Percentiles rank a stretch among this genome's conserved stretches.
Conservation (phyloP, 2,797 vertebrate genomes). For the Chanos chanos region DNA sequence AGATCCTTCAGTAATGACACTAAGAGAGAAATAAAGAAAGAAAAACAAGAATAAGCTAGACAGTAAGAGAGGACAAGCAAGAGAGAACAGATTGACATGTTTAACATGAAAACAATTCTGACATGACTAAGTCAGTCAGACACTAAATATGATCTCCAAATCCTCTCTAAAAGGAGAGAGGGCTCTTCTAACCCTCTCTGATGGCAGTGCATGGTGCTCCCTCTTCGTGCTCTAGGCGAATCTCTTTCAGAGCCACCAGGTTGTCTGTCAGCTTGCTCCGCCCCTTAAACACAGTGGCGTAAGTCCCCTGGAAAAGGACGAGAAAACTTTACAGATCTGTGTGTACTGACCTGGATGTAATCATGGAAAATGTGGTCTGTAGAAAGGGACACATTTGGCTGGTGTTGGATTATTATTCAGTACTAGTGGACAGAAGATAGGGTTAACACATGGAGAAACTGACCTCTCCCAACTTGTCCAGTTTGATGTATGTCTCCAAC, state of each 20-base stretch:
- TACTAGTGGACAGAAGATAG: too few relatives aligned
- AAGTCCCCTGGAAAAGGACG: constrained; percentile 80
- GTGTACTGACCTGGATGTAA: not conserved
- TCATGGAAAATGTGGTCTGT: too few relatives aligned
- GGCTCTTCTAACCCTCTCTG: constrained; percentile 81
- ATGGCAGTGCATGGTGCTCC: constrained; percentile 97
- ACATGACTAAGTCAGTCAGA: too few relatives aligned
- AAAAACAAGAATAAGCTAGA: not conserved
- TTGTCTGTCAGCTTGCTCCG: constrained; percentile 98
- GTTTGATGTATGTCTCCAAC: constrained; percentile 98
- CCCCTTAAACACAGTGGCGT: constrained; percentile 97
- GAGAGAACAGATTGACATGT: not conserved
- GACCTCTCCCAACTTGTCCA: constrained; percentile 99
- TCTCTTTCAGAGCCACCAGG: constrained; percentile 96
- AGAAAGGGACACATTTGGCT: too few relatives aligned
- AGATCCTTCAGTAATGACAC: constrained; percentile 97
- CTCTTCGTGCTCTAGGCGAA: constrained; percentile 94
- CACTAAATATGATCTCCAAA: too few relatives aligned
- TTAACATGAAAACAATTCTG: too few relatives aligned
- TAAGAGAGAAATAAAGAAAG: constrained; percentile 48
- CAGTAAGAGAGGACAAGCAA: not conserved
- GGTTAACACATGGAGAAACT: constrained; percentile 22
- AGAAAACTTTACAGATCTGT: not conserved
- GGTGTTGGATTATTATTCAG: too few relatives aligned
- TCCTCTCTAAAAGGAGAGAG: not conserved